These are phyloP conservation scores for Epizoanthus illoricatus DNA, from an alignment of 92 coral and sea anemone species.

Conservation along the genomic window DNA sequence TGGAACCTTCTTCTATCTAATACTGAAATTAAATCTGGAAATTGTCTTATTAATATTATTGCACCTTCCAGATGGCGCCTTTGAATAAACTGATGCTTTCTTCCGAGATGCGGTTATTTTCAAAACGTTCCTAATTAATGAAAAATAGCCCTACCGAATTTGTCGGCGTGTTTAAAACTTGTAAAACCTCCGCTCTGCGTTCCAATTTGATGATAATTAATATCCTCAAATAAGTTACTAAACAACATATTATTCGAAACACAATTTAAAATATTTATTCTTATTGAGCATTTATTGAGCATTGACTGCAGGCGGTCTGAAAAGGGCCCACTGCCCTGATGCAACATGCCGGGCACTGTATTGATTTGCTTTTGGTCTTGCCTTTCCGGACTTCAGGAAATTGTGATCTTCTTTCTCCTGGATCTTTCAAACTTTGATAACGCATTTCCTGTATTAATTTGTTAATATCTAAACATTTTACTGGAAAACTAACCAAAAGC, in stretches of 20 bases:
- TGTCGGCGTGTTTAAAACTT: background rate
- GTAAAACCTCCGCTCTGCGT: background rate
- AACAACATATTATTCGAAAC: slow-evolving; percentile 20
- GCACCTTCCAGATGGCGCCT: background rate
- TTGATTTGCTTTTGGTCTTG: slow-evolving; percentile 1
- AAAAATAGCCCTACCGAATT: background rate
- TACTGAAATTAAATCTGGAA: background rate
- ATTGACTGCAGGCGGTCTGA: slow-evolving; percentile 10
- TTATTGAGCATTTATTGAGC: slow-evolving; percentile 14
- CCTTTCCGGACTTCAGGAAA: slow-evolving; percentile 35
- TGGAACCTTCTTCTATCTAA: background rate
- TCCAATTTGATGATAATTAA: background rate
- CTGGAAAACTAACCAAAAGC: background rate
- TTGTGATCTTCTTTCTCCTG: background rate
- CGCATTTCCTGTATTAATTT: background rate
- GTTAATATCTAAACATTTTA: background rate
- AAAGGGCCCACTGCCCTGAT: background rate
- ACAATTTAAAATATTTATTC: slow-evolving; percentile 3
- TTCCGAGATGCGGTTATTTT: background rate
- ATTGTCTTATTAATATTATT: background rate
- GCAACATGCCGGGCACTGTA: background rate
- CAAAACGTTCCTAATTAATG: background rate
- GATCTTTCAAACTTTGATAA: background rate
- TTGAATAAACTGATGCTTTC: background rate
- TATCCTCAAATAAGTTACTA: background rate